These are phyloP conservation scores for Trichoplusia ni DNA, from an alignment of 1,140 invertebrate species.

Conservation along the genomic window DNA sequence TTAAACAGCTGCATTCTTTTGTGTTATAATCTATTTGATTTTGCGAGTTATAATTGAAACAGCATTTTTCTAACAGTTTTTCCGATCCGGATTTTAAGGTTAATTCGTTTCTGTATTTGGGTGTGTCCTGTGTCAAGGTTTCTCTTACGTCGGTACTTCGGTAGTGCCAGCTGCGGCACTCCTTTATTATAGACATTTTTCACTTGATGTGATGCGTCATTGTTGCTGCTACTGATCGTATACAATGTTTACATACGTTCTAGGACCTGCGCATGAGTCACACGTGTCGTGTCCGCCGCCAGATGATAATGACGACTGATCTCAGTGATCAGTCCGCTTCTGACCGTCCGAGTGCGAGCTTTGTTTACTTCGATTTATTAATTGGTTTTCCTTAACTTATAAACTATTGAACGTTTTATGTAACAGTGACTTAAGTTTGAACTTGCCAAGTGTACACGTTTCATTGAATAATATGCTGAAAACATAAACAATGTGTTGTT, in stretches of 20 bases:
- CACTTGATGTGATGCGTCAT: conserved; percentile 63
- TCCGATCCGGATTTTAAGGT: neutral
- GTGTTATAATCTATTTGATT: neutral
- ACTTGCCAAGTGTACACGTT: conserved; percentile 12
- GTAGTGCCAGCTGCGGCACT: conserved; percentile 51
- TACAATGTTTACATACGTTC: conserved; percentile 67
- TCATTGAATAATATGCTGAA: neutral
- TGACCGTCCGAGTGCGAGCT: conserved; percentile 46
- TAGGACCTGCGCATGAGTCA: conserved; percentile 70
- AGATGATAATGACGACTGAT: conserved; percentile 56
- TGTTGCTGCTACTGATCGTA: conserved; percentile 47
- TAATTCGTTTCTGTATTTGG: conserved; percentile 28
- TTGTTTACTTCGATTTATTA: conserved; percentile 35
- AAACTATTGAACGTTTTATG: neutral
- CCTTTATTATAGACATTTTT: conserved; percentile 57
- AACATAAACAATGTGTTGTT: conserved; percentile 44
- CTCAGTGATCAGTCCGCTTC: conserved; percentile 53
- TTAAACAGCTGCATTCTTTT: conserved; percentile 24
- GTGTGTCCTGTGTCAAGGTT: conserved; percentile 53
- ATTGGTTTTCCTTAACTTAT: conserved; percentile 6
- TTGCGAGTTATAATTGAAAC: neutral
- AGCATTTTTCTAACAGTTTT: conserved; percentile 3
- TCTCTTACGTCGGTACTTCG: conserved; percentile 29
- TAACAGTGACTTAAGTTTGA: conserved; percentile 21
- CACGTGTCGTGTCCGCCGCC: conserved; percentile 45